phyloP scores from a whole-genome alignment of 2,888 invertebrate species.

The Cosmorhoe ocellata region DNA sequence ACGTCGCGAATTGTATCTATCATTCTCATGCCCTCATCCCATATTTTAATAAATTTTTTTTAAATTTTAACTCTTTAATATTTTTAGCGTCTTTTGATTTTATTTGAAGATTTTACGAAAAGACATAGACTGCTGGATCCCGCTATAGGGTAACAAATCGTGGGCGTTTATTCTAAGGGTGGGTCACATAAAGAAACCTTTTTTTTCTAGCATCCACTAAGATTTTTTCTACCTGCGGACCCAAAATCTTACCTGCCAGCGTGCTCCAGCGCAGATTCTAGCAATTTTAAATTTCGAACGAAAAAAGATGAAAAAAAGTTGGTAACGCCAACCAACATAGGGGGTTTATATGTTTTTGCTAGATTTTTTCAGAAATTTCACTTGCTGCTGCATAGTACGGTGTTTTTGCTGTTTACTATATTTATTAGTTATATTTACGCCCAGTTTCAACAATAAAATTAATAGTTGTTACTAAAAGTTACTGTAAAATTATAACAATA shows the following conservation, averaged over 20 bases:
- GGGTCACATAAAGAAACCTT: conserved; percentile 75
- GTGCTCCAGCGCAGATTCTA: conserved; percentile 70
- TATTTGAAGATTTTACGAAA: conserved; percentile 9
- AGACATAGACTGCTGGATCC: conserved; percentile 38
- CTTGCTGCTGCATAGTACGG: conserved; percentile 60
- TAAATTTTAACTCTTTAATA: too few relatives aligned
- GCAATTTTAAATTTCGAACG: conserved; percentile 56
- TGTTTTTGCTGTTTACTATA: conserved; percentile 65
- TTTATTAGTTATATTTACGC: conserved; percentile 38
- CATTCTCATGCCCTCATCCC: too few relatives aligned
- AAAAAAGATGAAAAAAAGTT: conserved; percentile 57
- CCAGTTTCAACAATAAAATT: too few relatives aligned
- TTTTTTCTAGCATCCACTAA: conserved; percentile 67
- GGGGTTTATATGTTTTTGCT: conserved; percentile 61
- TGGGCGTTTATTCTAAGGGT: conserved; percentile 70
- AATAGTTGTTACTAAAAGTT: too few relatives aligned
- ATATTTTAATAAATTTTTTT: too few relatives aligned
- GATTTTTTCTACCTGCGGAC: conserved; percentile 81
- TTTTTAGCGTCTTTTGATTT: too few relatives aligned
- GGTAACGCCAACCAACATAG: conserved; percentile 39
- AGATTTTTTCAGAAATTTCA: conserved; percentile 72
- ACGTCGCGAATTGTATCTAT: too few relatives aligned
- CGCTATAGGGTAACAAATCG: conserved; percentile 54
- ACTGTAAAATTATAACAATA: too few relatives aligned
- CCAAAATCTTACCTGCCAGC: conserved; percentile 68